Percentiles rank a stretch among this genome's conserved stretches.
These are phyloP conservation scores for Drosophila aff. DNA, from an alignment of 1,140 invertebrate genomes.

Conservation along the genomic window DNA sequence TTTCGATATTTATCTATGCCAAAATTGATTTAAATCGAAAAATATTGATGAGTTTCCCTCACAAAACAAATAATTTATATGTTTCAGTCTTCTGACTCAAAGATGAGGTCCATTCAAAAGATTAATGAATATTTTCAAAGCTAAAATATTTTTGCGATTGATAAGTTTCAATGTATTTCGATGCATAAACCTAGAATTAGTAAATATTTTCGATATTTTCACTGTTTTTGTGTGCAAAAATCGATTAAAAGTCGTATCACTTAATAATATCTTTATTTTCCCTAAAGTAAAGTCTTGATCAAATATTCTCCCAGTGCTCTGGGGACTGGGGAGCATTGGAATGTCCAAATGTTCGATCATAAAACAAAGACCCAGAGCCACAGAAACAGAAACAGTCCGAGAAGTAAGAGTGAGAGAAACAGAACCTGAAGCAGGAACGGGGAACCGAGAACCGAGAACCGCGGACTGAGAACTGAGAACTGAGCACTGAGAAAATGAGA, in stretches of 20 bases:
- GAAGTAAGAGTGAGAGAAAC: slow-evolving; percentile 15
- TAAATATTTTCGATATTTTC: not conserved
- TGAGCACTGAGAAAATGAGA: slow-evolving; percentile 31
- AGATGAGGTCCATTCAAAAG: not conserved
- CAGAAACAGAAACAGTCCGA: slow-evolving; percentile 30
- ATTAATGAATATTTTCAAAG: not conserved
- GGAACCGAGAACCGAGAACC: slow-evolving; percentile 10
- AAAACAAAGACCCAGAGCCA: slow-evolving; percentile 48
- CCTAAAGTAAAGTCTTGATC: not conserved
- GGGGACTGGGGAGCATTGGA: slow-evolving; percentile 34
- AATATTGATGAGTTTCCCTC: too few species aligned
- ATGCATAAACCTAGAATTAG: too few species aligned
- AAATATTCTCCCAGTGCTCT: slow-evolving; percentile 2
- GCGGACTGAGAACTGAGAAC: slow-evolving; percentile 25
- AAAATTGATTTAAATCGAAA: too few species aligned
- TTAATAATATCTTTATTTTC: too few species aligned
- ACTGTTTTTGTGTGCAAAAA: not conserved
- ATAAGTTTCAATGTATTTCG: not conserved
- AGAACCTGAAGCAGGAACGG: slow-evolving; percentile 8
- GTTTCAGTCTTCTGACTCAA: not conserved
- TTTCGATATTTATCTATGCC: not conserved
- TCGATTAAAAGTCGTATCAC: not conserved
- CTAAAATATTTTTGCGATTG: not conserved
- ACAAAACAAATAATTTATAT: not conserved
- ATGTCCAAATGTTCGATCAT: slow-evolving; percentile 55